A percentile compares a stretch with the other conserved stretches of the same genome.
These are phyloP conservation scores for Sarcoramphus papa DNA, from an alignment of 2,797 vertebrate genomes.

Conservation along the genomic window DNA sequence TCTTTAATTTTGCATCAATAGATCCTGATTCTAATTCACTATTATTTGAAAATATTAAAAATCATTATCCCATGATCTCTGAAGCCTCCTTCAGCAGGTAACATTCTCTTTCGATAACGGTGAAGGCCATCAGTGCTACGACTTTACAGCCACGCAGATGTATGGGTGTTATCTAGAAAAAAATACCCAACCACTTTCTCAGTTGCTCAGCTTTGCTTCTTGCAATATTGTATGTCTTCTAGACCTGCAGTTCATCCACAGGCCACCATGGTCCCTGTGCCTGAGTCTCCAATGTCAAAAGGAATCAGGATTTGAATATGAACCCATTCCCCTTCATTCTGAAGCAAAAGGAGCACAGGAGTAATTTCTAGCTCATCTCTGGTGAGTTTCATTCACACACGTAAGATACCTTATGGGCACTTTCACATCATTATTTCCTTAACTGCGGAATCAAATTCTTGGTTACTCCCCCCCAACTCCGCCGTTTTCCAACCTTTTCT, in stretches of 20 bases:
- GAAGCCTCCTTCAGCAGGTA: background rate
- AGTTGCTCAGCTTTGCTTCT: background rate
- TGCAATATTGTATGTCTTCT: background rate
- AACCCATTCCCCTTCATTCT: background rate
- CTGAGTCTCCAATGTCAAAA: background rate
- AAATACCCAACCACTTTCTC: background rate
- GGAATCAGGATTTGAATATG: background rate
- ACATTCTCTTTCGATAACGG: background rate
- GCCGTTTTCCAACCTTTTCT: background rate
- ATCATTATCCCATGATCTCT: background rate
- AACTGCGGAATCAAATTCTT: background rate
- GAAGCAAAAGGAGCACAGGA: background rate
- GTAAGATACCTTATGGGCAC: background rate
- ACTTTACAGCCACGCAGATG: background rate
- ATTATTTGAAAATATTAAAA: background rate
- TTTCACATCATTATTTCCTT: background rate
- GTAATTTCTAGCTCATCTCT: background rate
- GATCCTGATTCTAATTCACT: background rate
- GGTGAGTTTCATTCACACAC: background rate
- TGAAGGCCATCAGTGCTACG: background rate
- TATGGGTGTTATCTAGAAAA: background rate
- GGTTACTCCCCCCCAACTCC: accelerated
- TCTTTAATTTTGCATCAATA: background rate
- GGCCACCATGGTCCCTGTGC: background rate
- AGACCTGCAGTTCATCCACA: background rate